phyloP scores from a whole-genome alignment of 2,888 invertebrate species.

The Silvanus unidentatus region DNA sequence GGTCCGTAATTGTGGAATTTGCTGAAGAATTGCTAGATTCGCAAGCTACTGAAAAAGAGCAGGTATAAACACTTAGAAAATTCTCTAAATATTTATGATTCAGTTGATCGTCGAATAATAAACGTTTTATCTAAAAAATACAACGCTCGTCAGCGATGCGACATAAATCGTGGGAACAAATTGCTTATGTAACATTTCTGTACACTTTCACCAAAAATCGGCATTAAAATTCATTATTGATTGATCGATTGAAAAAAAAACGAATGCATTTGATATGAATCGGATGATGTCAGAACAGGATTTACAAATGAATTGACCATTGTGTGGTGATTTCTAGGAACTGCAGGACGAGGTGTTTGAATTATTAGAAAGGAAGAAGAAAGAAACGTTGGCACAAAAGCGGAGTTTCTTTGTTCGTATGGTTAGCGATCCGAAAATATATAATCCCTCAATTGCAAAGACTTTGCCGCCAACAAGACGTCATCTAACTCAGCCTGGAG shows the following conservation, averaged over 20 bases:
- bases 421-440: conserved; percentile 96
- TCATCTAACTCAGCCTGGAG: conserved; percentile 49
- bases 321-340: conserved; percentile 50
- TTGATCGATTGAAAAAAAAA: too few relatives aligned
- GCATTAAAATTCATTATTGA: too few relatives aligned
- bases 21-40: conserved; percentile 74
- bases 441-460: conserved; percentile 85
- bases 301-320: too few relatives aligned
- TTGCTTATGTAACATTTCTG: too few relatives aligned
- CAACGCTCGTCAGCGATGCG: too few relatives aligned
- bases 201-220: too few relatives aligned
- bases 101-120: too few relatives aligned
- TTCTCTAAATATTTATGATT: too few relatives aligned
- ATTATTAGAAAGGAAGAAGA: conserved; percentile 66
- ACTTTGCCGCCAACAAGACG: conserved; percentile 58
- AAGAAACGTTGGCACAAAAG: conserved; percentile 80
- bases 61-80: conserved; percentile 40
- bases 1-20: conserved; percentile 77
- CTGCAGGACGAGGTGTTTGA: conserved; percentile 68
- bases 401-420: conserved; percentile 95
- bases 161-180: too few relatives aligned
- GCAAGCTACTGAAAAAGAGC: conserved; percentile 53
- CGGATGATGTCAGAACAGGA: too few relatives aligned
- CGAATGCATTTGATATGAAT: too few relatives aligned
- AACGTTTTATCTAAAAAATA: too few relatives aligned